Percentiles rank a stretch among this genome's conserved stretches.
phyloP scores from a whole-genome alignment of 2,113 vertebrate species.

The Xiphophorus couchianus region DNA sequence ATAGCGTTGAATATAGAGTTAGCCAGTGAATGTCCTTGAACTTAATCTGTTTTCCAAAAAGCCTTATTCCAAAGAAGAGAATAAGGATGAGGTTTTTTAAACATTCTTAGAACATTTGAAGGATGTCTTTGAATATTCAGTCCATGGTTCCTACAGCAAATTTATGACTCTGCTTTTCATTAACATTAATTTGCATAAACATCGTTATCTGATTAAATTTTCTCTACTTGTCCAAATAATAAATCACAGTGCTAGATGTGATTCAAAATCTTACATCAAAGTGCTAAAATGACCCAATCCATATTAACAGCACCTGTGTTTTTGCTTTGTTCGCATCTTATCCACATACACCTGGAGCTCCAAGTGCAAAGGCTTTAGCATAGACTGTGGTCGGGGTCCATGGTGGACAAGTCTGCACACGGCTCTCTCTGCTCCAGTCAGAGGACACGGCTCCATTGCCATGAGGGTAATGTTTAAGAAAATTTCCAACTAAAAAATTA shows the following conservation, averaged over 20 bases:
- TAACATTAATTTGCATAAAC: too few relatives aligned
- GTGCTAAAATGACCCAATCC: background rate
- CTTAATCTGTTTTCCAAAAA: slow-evolving; percentile 46
- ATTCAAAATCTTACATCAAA: background rate
- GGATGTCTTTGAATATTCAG: background rate
- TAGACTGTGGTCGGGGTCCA: slow-evolving; percentile 74
- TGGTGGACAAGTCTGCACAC: slow-evolving; percentile 82
- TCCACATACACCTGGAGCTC: slow-evolving; percentile 82
- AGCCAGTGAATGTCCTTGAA: slow-evolving; percentile 49
- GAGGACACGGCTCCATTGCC: slow-evolving; percentile 68
- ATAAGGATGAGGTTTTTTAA: background rate
- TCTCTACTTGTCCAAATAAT: slow-evolving; percentile 1
- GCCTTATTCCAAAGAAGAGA: background rate
- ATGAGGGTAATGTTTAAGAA: slow-evolving; percentile 35
- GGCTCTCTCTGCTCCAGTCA: slow-evolving; percentile 78
- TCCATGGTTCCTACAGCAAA: too few relatives aligned
- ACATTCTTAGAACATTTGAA: background rate
- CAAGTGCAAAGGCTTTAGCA: slow-evolving; percentile 77
- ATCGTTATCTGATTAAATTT: background rate
- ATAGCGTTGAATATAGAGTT: slow-evolving; percentile 50
- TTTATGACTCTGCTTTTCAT: too few relatives aligned
- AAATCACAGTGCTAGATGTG: background rate
- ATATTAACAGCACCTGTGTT: slow-evolving; percentile 77
- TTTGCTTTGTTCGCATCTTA: slow-evolving; percentile 75
- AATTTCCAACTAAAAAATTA: background rate